A percentile compares a stretch with the other conserved stretches of the same genome.
Evolutionary conservation across 2,888 invertebrate species (phyloP).

Genomic region (Loripinus fragilis): DNA sequence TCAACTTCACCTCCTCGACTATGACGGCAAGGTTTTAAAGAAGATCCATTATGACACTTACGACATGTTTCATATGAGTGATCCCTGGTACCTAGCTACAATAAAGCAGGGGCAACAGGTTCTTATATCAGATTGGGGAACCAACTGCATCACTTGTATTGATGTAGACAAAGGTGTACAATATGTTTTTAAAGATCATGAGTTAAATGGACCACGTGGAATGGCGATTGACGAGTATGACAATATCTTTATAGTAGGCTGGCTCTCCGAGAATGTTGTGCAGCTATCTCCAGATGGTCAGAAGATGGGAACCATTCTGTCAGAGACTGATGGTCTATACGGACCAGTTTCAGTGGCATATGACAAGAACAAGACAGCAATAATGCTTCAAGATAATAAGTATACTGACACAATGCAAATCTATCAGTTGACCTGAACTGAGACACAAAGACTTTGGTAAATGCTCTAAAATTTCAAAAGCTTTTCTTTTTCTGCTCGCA

Average conservation of each 20-base stretch:
- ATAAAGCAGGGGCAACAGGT: constrained; percentile 1
- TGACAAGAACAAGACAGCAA: neutral
- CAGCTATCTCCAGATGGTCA: neutral
- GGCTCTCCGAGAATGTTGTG: constrained; percentile 10
- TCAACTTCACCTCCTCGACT: constrained; percentile 7
- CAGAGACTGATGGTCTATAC: constrained; percentile 1
- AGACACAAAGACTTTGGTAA: too few species aligned
- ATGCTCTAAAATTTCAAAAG: too few species aligned
- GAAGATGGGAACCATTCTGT: neutral
- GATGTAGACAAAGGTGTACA: constrained; percentile 2
- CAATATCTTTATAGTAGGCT: constrained; percentile 8
- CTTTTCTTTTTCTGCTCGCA: too few species aligned
- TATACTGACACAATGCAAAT: constrained; percentile 11
- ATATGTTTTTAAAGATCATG: constrained; percentile 6
- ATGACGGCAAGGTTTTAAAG: neutral
- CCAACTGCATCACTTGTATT: constrained; percentile 1
- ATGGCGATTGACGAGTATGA: constrained; percentile 4
- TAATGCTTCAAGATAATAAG: constrained; percentile 8
- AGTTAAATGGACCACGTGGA: constrained; percentile 8
- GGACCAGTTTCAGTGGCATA: neutral
- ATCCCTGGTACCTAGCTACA: constrained; percentile 13
- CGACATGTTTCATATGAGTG: constrained; percentile 11
- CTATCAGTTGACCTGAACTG: neutral
- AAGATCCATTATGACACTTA: constrained; percentile 4
- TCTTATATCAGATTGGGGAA: constrained; percentile 7